Evolutionary conservation across 2,113 vertebrate genomes (phyloP), one percentile per base, ranked within the genome.

Genomic region (Scomber colias): DNA sequence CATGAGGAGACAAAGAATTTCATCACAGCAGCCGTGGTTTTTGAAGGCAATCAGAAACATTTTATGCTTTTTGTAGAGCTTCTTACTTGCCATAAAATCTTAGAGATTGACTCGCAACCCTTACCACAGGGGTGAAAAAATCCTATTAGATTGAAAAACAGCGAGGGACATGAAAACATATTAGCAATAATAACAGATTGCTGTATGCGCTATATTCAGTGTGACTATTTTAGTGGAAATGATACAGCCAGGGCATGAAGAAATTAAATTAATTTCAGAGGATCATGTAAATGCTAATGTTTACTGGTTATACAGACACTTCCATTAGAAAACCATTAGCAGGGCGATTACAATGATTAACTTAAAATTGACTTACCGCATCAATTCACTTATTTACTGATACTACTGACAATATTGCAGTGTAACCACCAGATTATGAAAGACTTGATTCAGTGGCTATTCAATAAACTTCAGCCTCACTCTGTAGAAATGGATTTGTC

Each of bases 1-100:
- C 85, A 82, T 70, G 87, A 92, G 77, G 75, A 84, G 81, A 75
- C 82, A 81, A 81, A 77, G 73, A 69, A 88, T 89, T 83, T 85
- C 86, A 86, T 89, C 86, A 67, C 46, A 57, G 78, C 16, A 0
- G 19, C 64, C 2, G 21, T 14, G 61, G 50, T 67, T 84, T 85
- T 84, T 71, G 79, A 86, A 83, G 76, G 80, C 83, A 84, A 86
- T 91, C 84, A 64, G 70, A 83, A 84, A 80, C 84, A 86, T 90
- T 90, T 89, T 76, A 86, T 88, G 78, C 81, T 67, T 80, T 79
- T 89, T 66, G 65, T 51, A 13, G 65, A 54, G 77, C 46, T 86
- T 86, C 74, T 44, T 78, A 88, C 92, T 89, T 89, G 84, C 82
- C 74, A 87, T 89, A 84, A 89, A 83, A 88, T 87, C 85, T 81